Percentiles rank a stretch among this genome's conserved stretches.
Conservation (phyloP, 2,797 vertebrate genomes). For the Gymnopithys bicolor region DNA sequence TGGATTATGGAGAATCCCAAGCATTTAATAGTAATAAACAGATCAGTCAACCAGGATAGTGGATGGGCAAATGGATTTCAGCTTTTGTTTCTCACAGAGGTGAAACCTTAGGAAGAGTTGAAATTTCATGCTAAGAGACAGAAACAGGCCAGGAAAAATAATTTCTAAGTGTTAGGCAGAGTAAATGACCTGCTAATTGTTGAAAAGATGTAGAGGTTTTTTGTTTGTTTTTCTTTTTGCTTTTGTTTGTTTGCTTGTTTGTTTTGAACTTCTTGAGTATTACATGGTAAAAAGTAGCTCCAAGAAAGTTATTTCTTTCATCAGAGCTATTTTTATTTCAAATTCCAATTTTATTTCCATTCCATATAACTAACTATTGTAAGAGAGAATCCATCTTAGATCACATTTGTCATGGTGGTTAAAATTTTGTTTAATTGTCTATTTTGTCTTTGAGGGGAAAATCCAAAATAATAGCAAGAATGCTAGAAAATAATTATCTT, state of each 20-base stretch:
- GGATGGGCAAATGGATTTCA: background rate
- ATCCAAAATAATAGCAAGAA: background rate
- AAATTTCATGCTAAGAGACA: background rate
- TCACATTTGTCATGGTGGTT: background rate
- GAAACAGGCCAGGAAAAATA: background rate
- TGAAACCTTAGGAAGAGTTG: background rate
- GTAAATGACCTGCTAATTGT: background rate
- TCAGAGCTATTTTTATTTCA: background rate
- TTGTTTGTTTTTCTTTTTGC: background rate
- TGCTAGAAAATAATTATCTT: background rate
- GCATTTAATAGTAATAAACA: background rate
- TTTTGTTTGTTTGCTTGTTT: background rate
- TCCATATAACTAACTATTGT: background rate
- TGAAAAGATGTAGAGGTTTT: background rate
- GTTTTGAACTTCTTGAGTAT: background rate
- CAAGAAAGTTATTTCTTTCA: background rate
- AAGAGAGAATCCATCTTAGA: background rate
- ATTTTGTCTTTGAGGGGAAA: background rate
- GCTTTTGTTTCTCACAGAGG: background rate
- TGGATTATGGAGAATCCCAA: background rate
- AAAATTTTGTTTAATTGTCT: background rate
- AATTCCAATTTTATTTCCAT: background rate
- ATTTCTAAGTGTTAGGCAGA: background rate
- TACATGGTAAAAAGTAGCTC: accelerated
- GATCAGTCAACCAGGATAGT: background rate